These are phyloP conservation scores for Pandemis cinnamomeana DNA, from an alignment of 2,888 invertebrate species.

Conservation along the genomic window DNA sequence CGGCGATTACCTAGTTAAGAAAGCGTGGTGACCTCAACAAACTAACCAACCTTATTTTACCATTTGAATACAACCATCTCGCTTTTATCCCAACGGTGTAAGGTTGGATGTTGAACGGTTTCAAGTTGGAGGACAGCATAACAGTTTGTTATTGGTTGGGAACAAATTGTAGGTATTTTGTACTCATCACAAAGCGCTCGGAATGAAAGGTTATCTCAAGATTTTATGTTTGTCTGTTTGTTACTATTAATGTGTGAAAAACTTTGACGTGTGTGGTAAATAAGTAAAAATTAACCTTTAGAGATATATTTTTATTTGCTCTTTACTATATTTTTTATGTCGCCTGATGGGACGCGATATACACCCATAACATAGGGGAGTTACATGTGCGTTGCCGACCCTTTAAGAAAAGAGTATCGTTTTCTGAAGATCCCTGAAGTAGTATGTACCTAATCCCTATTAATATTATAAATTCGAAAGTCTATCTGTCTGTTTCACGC, in stretches of 20 bases:
- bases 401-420: too few species aligned
- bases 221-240: not conserved
- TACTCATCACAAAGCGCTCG: conserved; percentile 11
- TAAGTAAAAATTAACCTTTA: too few species aligned
- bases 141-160: conserved; percentile 23
- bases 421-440: too few species aligned
- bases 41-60: conserved; percentile 1
- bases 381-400: too few species aligned
- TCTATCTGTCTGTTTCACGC: too few species aligned
- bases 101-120: conserved; percentile 3
- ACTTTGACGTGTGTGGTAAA: too few species aligned
- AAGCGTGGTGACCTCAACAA: conserved; percentile 64
- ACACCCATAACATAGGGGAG: too few species aligned
- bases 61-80: not conserved
- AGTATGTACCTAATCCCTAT: too few species aligned
- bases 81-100: conserved; percentile 12
- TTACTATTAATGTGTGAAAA: not conserved
- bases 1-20: conserved; percentile 57
- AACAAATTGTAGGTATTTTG: conserved; percentile 37
- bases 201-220: conserved; percentile 9
- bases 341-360: too few species aligned
- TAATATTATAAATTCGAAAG: too few species aligned
- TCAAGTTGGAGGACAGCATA: not conserved
- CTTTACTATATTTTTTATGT: too few species aligned
- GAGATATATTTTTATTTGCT: too few species aligned